Percentiles rank a stretch among this genome's conserved stretches.
Conservation (phyloP, 2,888 invertebrate species). For the Lasioglossum zephyrum region DNA sequence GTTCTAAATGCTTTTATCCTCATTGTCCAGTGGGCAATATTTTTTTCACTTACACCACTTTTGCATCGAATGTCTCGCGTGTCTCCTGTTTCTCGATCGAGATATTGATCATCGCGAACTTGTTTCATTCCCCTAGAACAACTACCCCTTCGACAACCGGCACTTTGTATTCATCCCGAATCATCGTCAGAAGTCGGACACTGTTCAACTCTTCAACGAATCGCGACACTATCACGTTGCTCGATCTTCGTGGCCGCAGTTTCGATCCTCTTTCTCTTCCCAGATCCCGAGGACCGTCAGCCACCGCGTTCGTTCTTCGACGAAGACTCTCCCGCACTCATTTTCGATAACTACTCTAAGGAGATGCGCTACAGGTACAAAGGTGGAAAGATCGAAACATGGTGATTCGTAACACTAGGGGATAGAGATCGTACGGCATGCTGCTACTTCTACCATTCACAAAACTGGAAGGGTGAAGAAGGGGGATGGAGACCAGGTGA, state of each 20-base stretch:
- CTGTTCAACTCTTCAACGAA: neutral
- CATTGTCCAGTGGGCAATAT: neutral
- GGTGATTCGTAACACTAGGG: conserved; percentile 57
- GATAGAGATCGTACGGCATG: conserved; percentile 66
- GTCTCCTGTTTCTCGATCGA: neutral
- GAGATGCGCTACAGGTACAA: conserved; percentile 55
- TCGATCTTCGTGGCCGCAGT: conserved; percentile 6
- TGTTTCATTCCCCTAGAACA: neutral
- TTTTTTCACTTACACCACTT: neutral
- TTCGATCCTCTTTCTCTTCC: neutral
- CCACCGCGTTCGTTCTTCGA: neutral
- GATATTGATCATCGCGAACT: neutral
- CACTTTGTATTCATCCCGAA: neutral
- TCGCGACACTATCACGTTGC: neutral
- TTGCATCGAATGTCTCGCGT: neutral
- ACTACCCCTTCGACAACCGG: neutral
- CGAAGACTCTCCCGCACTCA: conserved; percentile 35
- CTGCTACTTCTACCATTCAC: conserved; percentile 71
- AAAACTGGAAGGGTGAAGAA: conserved; percentile 52
- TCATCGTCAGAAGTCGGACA: neutral
- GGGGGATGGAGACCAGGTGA: conserved; percentile 44
- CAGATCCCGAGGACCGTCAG: conserved; percentile 4
- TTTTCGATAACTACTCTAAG: conserved; percentile 53
- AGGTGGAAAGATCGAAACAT: conserved; percentile 58
- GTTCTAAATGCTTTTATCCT: neutral